Percentiles rank a stretch among this genome's conserved stretches.
phyloP scores from a whole-genome alignment of 1,140 invertebrate species.

The Centruroides vittatus region DNA sequence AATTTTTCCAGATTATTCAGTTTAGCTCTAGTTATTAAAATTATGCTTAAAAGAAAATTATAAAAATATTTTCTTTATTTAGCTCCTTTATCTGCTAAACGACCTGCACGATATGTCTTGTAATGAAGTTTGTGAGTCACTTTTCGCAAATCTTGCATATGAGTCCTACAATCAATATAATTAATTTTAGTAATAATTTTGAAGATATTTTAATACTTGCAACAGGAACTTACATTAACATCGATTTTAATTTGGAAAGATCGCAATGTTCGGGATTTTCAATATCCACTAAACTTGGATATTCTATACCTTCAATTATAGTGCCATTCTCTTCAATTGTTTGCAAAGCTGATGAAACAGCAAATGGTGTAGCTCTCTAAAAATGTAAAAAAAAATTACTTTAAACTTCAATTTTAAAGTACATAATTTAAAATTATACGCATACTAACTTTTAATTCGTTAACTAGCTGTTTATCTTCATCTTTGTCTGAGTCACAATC shows the following conservation, averaged over 20 bases:
- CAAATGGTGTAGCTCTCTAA: constrained; percentile 23
- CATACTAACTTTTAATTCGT: background rate
- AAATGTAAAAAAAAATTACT: constrained; percentile 20
- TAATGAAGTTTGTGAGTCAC: too few relatives aligned
- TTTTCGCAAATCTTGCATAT: too few relatives aligned
- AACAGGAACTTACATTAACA: too few relatives aligned
- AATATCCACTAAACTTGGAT: constrained; percentile 45
- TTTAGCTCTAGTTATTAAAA: too few relatives aligned
- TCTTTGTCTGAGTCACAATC: constrained; percentile 29
- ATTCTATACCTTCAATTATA: constrained; percentile 35
- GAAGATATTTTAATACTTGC: too few relatives aligned
- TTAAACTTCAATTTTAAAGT: too few relatives aligned
- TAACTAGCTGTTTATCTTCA: constrained; percentile 21
- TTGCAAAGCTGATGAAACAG: constrained; percentile 24
- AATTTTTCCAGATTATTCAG: too few relatives aligned
- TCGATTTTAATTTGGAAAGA: constrained; percentile 42
- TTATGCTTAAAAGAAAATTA: too few relatives aligned
- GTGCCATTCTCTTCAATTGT: constrained; percentile 32
- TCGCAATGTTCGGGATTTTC: constrained; percentile 49
- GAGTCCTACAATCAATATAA: too few relatives aligned
- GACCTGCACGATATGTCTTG: constrained; percentile 33
- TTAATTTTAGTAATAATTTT: too few relatives aligned
- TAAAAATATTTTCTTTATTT: too few relatives aligned
- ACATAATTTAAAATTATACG: too few relatives aligned
- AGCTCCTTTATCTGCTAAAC: constrained; percentile 21